These are phyloP conservation scores for Cantharis flavilabris DNA, from an alignment of 2,888 invertebrate species.

Conservation along the genomic window DNA sequence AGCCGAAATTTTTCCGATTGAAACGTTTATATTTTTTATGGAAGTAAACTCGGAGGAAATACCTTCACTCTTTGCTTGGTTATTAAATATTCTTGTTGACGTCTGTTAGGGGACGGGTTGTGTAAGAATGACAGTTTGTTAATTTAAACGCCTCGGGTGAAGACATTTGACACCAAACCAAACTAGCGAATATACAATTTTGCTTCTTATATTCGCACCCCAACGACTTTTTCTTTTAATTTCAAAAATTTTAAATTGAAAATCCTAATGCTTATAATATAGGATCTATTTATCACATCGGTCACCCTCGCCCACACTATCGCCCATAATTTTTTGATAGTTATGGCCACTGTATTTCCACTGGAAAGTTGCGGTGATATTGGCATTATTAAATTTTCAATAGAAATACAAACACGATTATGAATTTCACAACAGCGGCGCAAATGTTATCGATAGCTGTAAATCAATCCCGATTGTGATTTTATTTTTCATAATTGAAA, in stretches of 20 bases:
- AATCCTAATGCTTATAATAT: neutral
- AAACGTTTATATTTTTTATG: conserved; percentile 16
- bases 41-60: conserved; percentile 32
- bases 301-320: neutral
- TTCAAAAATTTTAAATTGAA: neutral
- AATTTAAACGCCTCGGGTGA: conserved; percentile 43
- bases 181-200: conserved; percentile 23
- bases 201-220: neutral
- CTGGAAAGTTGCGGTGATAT: conserved; percentile 18
- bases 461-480: conserved; percentile 50
- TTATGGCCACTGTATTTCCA: conserved; percentile 4
- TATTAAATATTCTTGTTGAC: conserved; percentile 46
- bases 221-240: conserved; percentile 10
- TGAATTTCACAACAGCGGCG: conserved; percentile 46
- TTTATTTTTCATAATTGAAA: conserved; percentile 48
- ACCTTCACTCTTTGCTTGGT: conserved; percentile 32
- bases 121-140: conserved; percentile 46
- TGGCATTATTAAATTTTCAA: conserved; percentile 46
- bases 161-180: conserved; percentile 39
- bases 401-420: conserved; percentile 51
- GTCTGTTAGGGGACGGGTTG: conserved; percentile 38
- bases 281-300: neutral
- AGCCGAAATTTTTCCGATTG: neutral
- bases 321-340: conserved; percentile 7
- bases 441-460: conserved; percentile 51